Conservation (phyloP, 2,888 invertebrate genomes). For the Chymomyza caudatula region DNA sequence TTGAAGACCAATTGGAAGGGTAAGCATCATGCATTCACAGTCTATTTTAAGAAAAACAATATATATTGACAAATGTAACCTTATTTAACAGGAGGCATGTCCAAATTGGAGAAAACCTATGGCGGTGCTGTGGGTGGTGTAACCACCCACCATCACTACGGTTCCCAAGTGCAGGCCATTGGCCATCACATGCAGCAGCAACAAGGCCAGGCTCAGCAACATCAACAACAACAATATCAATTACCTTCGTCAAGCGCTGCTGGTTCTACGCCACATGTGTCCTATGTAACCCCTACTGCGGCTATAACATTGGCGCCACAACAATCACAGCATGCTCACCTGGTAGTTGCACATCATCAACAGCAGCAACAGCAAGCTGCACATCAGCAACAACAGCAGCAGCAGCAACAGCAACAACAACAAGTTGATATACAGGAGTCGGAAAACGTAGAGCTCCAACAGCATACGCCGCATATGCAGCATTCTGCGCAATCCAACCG, state of each 20-base stretch:
- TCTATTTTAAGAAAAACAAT: background rate
- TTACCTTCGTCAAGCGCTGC: conserved; percentile 73
- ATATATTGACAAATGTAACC: background rate
- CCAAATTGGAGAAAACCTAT: conserved; percentile 73
- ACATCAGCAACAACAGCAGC: background rate
- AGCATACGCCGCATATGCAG: conserved; percentile 29
- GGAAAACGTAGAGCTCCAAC: conserved; percentile 33
- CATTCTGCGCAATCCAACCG: conserved; percentile 61
- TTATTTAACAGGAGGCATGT: conserved; percentile 41
- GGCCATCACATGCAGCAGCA: conserved; percentile 56
- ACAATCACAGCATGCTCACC: conserved; percentile 33
- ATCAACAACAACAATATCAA: conserved; percentile 66
- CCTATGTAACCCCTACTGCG: conserved; percentile 63
- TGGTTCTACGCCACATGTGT: conserved; percentile 67
- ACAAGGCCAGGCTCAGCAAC: conserved; percentile 50
- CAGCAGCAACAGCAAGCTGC: conserved; percentile 41
- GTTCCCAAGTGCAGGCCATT: conserved; percentile 58
- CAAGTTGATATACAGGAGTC: conserved; percentile 43
- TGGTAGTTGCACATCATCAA: conserved; percentile 32
- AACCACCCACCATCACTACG: conserved; percentile 71
- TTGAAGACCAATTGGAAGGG: conserved; percentile 68
- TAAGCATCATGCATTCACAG: conserved; percentile 13
- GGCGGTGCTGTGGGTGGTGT: conserved; percentile 48
- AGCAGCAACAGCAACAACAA: background rate
- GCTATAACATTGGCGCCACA: conserved; percentile 58